Percentiles rank a stretch among this genome's conserved stretches.
Conservation (phyloP, 2,797 vertebrate genomes). For the Cuculus canorus region DNA sequence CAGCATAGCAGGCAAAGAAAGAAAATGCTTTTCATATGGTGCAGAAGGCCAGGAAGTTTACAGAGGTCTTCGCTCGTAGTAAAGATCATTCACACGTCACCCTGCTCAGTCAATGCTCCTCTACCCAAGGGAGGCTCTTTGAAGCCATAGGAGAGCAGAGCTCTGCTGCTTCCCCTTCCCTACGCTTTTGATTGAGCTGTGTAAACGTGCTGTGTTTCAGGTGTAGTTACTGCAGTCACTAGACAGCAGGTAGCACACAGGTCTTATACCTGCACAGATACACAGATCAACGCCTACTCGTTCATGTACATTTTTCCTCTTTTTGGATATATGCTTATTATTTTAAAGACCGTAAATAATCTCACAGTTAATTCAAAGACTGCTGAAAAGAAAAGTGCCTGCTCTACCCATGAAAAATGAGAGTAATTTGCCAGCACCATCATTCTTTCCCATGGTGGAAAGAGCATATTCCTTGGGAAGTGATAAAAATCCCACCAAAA, state of each 20-base stretch:
- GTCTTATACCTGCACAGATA: background rate
- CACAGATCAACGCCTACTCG: background rate
- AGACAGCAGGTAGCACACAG: background rate
- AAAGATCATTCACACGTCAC: background rate
- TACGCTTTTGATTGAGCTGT: background rate
- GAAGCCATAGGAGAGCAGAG: background rate
- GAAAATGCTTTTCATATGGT: background rate
- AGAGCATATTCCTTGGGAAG: background rate
- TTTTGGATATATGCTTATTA: background rate
- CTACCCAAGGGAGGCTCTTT: background rate
- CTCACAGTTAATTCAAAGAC: background rate
- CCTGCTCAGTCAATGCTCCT: background rate
- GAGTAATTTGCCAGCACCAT: background rate
- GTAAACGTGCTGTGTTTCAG: background rate
- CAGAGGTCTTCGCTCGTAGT: background rate
- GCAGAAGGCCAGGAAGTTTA: background rate
- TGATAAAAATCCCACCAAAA: constrained; percentile 5
- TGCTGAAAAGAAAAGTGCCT: background rate
- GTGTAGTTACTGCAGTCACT: fast-evolving
- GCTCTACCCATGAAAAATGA: background rate
- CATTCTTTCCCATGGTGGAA: background rate
- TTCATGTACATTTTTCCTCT: background rate
- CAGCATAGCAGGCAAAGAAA: background rate
- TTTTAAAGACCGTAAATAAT: background rate
- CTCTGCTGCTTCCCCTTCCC: background rate